Evolutionary conservation across 2,797 vertebrate genomes (phyloP).

Genomic region (Hoplostethus mediterraneus): DNA sequence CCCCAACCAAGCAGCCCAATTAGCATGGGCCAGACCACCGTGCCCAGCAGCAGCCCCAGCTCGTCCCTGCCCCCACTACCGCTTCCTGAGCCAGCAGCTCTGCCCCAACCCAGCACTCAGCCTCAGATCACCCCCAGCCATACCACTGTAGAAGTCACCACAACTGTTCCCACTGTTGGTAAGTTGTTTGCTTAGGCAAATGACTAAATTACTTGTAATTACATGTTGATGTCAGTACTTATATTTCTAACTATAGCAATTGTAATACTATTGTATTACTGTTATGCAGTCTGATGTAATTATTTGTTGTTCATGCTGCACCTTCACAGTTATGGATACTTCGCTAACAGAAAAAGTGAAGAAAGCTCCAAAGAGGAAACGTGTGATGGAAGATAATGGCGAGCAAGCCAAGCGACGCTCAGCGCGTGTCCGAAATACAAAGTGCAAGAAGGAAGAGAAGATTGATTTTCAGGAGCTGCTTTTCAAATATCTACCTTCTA

Average conservation of each 20-base stretch:
- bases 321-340: constrained; percentile 81
- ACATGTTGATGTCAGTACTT: neutral
- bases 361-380: constrained; percentile 94
- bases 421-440: constrained; percentile 96
- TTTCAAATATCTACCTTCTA: constrained; percentile 95
- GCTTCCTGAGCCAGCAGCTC: constrained; percentile 62
- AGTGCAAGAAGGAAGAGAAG: constrained; percentile 98
- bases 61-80: constrained; percentile 75
- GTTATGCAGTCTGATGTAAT: neutral
- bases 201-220: neutral
- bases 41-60: constrained; percentile 81
- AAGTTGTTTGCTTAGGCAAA: constrained; percentile 36
- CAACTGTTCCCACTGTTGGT: constrained; percentile 76
- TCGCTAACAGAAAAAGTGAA: constrained; percentile 90
- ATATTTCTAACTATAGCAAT: neutral
- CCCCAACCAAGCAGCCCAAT: constrained; percentile 77
- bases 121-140: constrained; percentile 82
- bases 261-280: neutral
- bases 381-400: constrained; percentile 89
- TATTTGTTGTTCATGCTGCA: neutral
- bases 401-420: constrained; percentile 97
- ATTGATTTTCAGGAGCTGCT: constrained; percentile 97
- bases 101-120: constrained; percentile 66
- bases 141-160: constrained; percentile 83
- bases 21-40: constrained; percentile 66